Conservation (phyloP, 1,140 invertebrate genomes). For the Drosophila virilis region DNA sequence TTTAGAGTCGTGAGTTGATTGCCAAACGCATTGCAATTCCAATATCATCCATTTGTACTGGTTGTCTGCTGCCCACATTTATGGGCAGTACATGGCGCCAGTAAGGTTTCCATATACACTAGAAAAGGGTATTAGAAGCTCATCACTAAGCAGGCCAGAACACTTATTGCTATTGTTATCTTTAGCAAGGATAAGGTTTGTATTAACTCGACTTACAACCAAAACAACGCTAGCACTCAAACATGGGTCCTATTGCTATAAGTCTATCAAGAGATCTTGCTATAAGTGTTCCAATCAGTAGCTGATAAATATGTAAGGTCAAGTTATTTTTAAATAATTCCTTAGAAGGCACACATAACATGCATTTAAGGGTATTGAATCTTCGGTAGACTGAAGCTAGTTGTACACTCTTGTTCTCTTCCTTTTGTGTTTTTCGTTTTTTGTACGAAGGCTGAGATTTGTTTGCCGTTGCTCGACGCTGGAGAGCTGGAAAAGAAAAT, state of each 20-base stretch:
- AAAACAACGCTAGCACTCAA: no score
- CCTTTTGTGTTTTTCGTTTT: slow-evolving; percentile 6
- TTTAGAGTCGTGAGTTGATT: slow-evolving; percentile 73
- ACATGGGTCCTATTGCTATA: no score
- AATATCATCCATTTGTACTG: slow-evolving; percentile 32
- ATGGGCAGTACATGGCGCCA: slow-evolving; percentile 23
- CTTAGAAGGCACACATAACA: no score
- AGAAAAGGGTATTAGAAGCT: neutral
- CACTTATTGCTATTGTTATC: neutral
- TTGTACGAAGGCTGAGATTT: slow-evolving; percentile 56
- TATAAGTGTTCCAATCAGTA: no score
- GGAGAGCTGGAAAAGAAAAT: slow-evolving; percentile 52
- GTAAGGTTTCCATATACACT: neutral
- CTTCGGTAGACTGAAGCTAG: neutral
- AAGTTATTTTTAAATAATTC: no score
- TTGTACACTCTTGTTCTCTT: neutral
- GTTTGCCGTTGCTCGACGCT: slow-evolving; percentile 50
- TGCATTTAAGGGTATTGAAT: slow-evolving; percentile 14
- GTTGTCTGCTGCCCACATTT: slow-evolving; percentile 28
- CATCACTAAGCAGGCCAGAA: neutral
- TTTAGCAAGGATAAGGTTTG: no score
- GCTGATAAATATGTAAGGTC: no score
- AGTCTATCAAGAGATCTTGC: no score
- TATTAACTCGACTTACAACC: no score
- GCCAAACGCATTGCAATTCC: slow-evolving; percentile 71